phyloP scores from a whole-genome alignment of 2,888 invertebrate species.

The Anagyrus pseudococci region DNA sequence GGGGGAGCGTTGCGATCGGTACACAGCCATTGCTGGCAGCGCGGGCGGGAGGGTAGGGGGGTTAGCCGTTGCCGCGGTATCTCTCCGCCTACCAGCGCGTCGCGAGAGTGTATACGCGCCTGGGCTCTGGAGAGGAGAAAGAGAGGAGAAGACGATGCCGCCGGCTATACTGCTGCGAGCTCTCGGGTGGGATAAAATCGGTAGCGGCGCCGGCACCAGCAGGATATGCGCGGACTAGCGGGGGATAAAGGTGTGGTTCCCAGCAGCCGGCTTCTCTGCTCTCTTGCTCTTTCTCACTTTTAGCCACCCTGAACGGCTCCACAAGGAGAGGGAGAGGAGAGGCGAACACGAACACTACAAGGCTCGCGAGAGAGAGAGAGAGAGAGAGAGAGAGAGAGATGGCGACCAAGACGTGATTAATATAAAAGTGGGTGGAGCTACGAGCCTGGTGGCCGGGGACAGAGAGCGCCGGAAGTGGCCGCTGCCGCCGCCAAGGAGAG shows the following conservation, averaged over 20 bases:
- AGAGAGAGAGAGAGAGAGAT: conserved; percentile 43
- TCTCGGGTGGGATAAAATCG: conserved; percentile 37
- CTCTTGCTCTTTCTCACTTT: conserved; percentile 55
- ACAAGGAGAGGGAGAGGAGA: no score
- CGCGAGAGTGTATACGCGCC: neutral
- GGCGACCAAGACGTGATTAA: conserved; percentile 61
- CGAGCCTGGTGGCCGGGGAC: conserved; percentile 12
- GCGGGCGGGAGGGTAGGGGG: no score
- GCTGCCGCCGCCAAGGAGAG: conserved; percentile 4
- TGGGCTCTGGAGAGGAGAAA: neutral
- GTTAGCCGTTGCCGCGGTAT: conserved; percentile 32
- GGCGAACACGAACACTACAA: conserved; percentile 51
- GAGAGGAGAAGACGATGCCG: neutral
- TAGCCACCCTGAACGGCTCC: no score
- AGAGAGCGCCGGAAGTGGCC: conserved; percentile 57
- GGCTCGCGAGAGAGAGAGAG: conserved; percentile 43
- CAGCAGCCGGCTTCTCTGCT: conserved; percentile 52
- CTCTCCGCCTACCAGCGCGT: conserved; percentile 2
- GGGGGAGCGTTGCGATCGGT: conserved; percentile 6
- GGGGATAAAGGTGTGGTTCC: conserved; percentile 59
- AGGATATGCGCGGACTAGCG: conserved; percentile 52
- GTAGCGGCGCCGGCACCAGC: conserved; percentile 41
- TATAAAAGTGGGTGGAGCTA: conserved; percentile 62
- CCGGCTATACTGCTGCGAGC: conserved; percentile 18
- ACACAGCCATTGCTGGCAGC: conserved; percentile 27